A percentile compares a stretch with the other conserved stretches of the same genome.
Evolutionary conservation across 2,113 vertebrate species (phyloP).

Genomic region (Xenopus tropicalis): DNA sequence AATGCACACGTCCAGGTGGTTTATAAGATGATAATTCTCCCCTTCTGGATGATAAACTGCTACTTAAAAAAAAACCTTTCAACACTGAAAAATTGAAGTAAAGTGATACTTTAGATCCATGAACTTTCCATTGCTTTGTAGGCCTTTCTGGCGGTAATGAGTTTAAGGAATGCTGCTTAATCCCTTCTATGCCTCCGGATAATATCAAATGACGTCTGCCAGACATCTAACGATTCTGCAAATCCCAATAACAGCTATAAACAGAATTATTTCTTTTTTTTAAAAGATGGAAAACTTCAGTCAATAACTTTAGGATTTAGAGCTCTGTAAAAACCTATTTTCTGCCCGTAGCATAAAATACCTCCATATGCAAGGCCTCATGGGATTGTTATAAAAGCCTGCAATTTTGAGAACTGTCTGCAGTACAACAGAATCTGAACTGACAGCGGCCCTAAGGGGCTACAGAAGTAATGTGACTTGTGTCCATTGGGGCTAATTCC

Average conservation of each 20-base stretch:
- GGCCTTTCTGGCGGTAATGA: slow-evolving; percentile 41
- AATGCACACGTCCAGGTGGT: background rate
- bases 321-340: slow-evolving; percentile 34
- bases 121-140: slow-evolving; percentile 42
- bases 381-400: slow-evolving; percentile 30
- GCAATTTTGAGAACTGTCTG: slow-evolving; percentile 36
- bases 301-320: slow-evolving; percentile 39
- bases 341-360: slow-evolving; percentile 32
- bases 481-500: slow-evolving; percentile 28
- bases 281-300: slow-evolving; percentile 28
- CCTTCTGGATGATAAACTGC: slow-evolving; percentile 1
- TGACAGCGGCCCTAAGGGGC: slow-evolving; percentile 25
- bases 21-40: slow-evolving; percentile 14
- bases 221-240: slow-evolving; percentile 43
- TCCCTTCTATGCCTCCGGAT: slow-evolving; percentile 42
- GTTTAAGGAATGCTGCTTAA: slow-evolving; percentile 45
- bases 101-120: slow-evolving; percentile 45
- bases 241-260: slow-evolving; percentile 44
- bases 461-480: slow-evolving; percentile 26
- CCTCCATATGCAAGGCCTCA: slow-evolving; percentile 28
- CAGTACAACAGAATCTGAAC: slow-evolving; percentile 28
- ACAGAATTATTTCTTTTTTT: slow-evolving; percentile 26
- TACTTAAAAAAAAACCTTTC: slow-evolving; percentile 37
- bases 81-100: slow-evolving; percentile 42
- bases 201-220: slow-evolving; percentile 44